Percentiles rank a stretch among this genome's conserved stretches.
Evolutionary conservation across 2,888 invertebrate genomes (phyloP).

Genomic region (Megastigmus dorsalis): DNA sequence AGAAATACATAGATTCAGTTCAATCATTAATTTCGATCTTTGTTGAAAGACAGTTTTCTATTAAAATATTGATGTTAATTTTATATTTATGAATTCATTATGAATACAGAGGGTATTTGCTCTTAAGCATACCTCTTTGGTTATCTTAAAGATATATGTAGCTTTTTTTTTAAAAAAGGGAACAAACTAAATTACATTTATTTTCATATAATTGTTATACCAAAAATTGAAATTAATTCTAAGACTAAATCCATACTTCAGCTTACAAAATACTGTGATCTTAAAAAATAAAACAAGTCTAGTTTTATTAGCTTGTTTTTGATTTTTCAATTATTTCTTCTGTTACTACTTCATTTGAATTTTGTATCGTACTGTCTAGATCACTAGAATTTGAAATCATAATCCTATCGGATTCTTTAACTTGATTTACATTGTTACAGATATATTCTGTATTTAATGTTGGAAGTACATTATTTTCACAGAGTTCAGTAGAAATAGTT

Average conservation of each 20-base stretch:
- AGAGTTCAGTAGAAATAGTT: slow-evolving; percentile 57
- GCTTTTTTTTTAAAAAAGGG: slow-evolving; percentile 1
- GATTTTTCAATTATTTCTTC: slow-evolving; percentile 34
- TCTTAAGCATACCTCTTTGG: slow-evolving; percentile 5
- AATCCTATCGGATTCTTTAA: slow-evolving; percentile 49
- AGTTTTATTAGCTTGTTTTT: slow-evolving; percentile 47
- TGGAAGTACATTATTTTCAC: slow-evolving; percentile 59
- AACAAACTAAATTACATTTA: slow-evolving; percentile 9
- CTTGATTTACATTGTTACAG: slow-evolving; percentile 41
- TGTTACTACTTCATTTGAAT: slow-evolving; percentile 25
- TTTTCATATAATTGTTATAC: not conserved
- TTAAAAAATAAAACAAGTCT: slow-evolving; percentile 12
- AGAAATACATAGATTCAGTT: slow-evolving; percentile 12
- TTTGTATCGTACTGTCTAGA: slow-evolving; percentile 31
- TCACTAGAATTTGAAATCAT: slow-evolving; percentile 53
- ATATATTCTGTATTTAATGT: slow-evolving; percentile 49
- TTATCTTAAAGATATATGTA: not conserved
- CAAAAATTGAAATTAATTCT: slow-evolving; percentile 31
- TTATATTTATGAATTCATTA: not conserved
- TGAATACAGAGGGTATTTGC: slow-evolving; percentile 5
- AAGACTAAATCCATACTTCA: slow-evolving; percentile 19
- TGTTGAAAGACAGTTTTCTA: slow-evolving; percentile 25
- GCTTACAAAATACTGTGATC: slow-evolving; percentile 4
- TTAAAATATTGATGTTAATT: slow-evolving; percentile 1
- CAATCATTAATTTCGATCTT: slow-evolving; percentile 38